phyloP scores from a whole-genome alignment of 2,113 vertebrate species.

The Microcebus murinus region DNA sequence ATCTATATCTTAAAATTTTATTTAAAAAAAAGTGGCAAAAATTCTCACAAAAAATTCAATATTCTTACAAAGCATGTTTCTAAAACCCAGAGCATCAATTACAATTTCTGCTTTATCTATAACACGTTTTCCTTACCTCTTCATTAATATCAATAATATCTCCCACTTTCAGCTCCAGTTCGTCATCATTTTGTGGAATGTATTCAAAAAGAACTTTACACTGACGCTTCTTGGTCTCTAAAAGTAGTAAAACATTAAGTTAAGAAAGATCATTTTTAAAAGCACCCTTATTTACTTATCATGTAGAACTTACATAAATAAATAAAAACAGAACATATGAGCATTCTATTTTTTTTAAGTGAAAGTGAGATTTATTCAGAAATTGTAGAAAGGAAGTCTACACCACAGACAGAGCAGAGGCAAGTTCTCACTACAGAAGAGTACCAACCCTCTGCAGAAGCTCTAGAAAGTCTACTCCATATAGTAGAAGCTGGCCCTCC shows the following conservation, averaged over 20 bases:
- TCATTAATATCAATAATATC: slow-evolving; percentile 93
- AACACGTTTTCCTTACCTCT: slow-evolving; percentile 88
- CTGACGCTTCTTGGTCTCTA: slow-evolving; percentile 92
- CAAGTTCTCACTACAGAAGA: no score
- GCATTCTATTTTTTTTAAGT: neutral
- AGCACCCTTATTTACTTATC: neutral
- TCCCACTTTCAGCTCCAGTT: slow-evolving; percentile 94
- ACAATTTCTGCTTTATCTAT: neutral
- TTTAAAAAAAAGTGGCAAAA: neutral
- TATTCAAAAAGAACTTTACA: slow-evolving; percentile 95
- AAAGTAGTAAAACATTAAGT: slow-evolving; percentile 35
- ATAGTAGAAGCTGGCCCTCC: no score
- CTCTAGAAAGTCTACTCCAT: no score
- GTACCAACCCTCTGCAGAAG: no score
- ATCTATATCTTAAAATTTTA: neutral
- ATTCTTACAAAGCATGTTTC: slow-evolving; percentile 30
- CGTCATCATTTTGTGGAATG: slow-evolving; percentile 94
- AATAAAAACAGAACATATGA: neutral
- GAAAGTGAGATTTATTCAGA: no score
- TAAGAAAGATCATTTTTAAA: neutral
- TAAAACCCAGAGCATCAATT: neutral
- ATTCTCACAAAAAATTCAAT: neutral
- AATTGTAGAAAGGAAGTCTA: no score
- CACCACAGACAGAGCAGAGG: no score
- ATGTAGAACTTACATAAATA: neutral